These are phyloP conservation scores for Rotaria sp. DNA, from an alignment of 2,888 invertebrate species.

Conservation along the genomic window DNA sequence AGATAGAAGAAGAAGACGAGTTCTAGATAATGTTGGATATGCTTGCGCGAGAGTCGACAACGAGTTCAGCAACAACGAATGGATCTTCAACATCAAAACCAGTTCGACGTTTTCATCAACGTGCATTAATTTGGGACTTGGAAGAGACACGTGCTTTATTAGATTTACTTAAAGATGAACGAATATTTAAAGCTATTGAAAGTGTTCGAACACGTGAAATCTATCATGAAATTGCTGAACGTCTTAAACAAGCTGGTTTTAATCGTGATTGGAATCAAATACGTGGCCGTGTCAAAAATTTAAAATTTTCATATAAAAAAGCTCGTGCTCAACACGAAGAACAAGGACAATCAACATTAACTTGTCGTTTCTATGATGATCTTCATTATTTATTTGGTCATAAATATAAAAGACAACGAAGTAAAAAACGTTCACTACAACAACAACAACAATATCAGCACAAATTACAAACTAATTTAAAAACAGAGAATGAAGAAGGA, in stretches of 20 bases:
- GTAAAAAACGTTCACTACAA: neutral
- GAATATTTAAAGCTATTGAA: conserved; percentile 28
- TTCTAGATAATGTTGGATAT: neutral
- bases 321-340: conserved; percentile 19
- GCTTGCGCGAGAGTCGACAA: neutral
- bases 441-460: neutral
- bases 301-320: conserved; percentile 26
- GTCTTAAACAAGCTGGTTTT: conserved; percentile 8
- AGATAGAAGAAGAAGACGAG: neutral
- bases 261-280: conserved; percentile 29
- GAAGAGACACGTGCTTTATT: conserved; percentile 22
- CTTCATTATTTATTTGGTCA: conserved; percentile 19
- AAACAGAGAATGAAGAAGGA: neutral
- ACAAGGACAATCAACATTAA: neutral
- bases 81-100: neutral
- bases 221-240: conserved; percentile 24
- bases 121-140: conserved; percentile 17
- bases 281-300: conserved; percentile 21
- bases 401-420: conserved; percentile 28
- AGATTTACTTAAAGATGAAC: conserved; percentile 19
- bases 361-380: conserved; percentile 28
- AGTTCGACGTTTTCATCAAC: conserved; percentile 27
- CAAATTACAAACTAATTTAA: neutral
- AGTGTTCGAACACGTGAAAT: conserved; percentile 27
- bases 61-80: neutral